Evolutionary conservation across 2,797 vertebrate genomes (phyloP), one percentile per base, ranked within the genome.

Genomic region (Crocodylus rhombifer): DNA sequence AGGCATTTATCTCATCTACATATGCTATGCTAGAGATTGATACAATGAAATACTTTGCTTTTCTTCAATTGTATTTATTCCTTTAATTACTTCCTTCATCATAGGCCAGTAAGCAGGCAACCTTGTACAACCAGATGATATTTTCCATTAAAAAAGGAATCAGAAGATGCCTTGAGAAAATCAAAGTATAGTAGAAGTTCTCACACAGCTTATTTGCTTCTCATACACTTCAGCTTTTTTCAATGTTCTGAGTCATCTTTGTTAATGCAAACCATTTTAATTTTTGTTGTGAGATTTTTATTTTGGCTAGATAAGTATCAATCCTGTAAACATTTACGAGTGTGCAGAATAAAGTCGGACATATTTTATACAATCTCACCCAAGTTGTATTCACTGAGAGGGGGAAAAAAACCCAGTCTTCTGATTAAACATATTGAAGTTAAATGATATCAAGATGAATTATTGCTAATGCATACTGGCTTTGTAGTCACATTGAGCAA

Each of bases 341-440:
- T 21, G 2, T 51, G 16, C 33, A 78, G n/a, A 84, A 84, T 80
- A 84, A 92, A 51, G 4, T 26, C 88, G 86, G 80, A 13, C 63
- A 55, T 5, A 67, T 64, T 83, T 64, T 25, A 69, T 86, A 67
- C 64, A 86, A 89, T 26, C 51, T 82, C 26, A 84, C 84, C 78
- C 63, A 57, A 89, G 87, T 23, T 26, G 84, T 67, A 33, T 58
- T 15, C n/a, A 80, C n/a, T 57, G 5, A 89, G 18, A 84, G 42
- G 10, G 10, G 42, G 42, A 51, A 51, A 93, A 93, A 89, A 74
- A 0, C 5, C 42, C 84, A 86, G 82, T 87, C 88, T 91, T 82
- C 76, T 56, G 42, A 89, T 28, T 86, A 93, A 93, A 81, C 11
- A 87, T 74, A 93, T 96, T 96, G 86, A 90, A 94, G 79, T 67